phyloP scores from a whole-genome alignment of 2,888 invertebrate species.

The Tuberolachnus salignus region DNA sequence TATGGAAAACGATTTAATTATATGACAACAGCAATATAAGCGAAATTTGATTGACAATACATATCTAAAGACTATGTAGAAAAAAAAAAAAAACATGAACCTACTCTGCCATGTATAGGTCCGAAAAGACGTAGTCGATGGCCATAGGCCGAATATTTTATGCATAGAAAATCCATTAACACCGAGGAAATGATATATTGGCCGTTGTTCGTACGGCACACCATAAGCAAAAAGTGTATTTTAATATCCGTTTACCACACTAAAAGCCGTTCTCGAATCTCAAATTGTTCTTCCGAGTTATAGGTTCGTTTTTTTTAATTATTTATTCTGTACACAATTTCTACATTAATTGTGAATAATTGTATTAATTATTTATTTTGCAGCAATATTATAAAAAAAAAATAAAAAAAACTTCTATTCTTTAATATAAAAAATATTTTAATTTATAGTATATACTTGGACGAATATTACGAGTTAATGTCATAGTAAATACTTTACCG shows the following conservation, averaged over 20 bases:
- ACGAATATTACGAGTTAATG: conserved; percentile 89
- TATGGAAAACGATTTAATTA: conserved; percentile 97
- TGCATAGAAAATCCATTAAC: conserved; percentile 98
- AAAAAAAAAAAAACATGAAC: not conserved
- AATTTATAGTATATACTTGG: conserved; percentile 76
- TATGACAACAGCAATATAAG: conserved; percentile 89
- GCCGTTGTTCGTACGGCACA: conserved; percentile 94
- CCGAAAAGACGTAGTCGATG: conserved; percentile 91
- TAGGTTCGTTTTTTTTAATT: conserved; percentile 63
- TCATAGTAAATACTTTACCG: conserved; percentile 84
- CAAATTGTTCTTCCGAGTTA: conserved; percentile 62
- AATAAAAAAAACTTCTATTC: too few species aligned
- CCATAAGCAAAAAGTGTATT: conserved; percentile 91
- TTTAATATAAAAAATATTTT: conserved; percentile 36
- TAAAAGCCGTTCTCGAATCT: conserved; percentile 76
- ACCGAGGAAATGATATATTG: conserved; percentile 96
- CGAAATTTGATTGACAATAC: conserved; percentile 91
- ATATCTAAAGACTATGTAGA: conserved; percentile 86
- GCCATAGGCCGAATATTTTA: conserved; percentile 88
- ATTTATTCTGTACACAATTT: conserved; percentile 28
- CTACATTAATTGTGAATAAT: not conserved
- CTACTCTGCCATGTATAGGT: conserved; percentile 64
- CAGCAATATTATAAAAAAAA: too few species aligned
- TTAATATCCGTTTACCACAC: conserved; percentile 90
- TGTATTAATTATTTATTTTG: too few species aligned